Percentiles rank a stretch among this genome's conserved stretches.
phyloP scores from a whole-genome alignment of 2,113 vertebrate genomes.

The Zosterops japonicus region DNA sequence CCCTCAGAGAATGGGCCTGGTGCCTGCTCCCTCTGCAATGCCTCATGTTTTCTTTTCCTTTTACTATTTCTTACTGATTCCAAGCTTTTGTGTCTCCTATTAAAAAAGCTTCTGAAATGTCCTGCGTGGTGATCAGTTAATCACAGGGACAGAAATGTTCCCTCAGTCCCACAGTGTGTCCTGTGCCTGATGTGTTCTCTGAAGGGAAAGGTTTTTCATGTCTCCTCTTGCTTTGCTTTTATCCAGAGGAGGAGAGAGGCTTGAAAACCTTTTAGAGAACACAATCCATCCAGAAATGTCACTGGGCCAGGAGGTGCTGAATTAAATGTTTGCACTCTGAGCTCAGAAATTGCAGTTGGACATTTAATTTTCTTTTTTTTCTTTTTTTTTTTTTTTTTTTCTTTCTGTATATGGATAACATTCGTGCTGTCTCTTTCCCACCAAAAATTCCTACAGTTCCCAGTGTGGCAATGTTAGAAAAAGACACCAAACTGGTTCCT shows the following conservation, averaged over 20 bases:
- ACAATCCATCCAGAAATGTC: background rate
- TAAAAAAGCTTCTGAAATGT: background rate
- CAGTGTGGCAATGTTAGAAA: background rate
- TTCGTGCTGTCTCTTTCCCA: background rate
- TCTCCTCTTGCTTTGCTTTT: background rate
- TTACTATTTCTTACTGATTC: constrained; percentile 13
- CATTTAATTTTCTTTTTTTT: background rate
- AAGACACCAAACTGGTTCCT: background rate
- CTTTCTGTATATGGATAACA: background rate
- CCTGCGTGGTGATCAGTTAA: background rate
- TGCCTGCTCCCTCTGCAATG: constrained; percentile 22
- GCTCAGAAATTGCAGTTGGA: background rate
- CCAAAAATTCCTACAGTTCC: background rate
- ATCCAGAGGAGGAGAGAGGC: background rate
- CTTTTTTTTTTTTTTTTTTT: background rate
- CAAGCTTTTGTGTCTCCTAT: background rate
- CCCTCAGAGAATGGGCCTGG: constrained; percentile 1
- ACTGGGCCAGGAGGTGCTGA: background rate
- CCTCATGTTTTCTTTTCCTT: background rate
- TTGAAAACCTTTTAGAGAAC: background rate
- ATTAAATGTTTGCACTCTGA: background rate
- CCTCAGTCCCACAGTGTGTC: background rate
- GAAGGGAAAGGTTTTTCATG: background rate
- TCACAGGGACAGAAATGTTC: background rate
- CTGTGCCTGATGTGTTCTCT: background rate